phyloP scores from a whole-genome alignment of 2,113 vertebrate species.

The Elanoides forficatus region DNA sequence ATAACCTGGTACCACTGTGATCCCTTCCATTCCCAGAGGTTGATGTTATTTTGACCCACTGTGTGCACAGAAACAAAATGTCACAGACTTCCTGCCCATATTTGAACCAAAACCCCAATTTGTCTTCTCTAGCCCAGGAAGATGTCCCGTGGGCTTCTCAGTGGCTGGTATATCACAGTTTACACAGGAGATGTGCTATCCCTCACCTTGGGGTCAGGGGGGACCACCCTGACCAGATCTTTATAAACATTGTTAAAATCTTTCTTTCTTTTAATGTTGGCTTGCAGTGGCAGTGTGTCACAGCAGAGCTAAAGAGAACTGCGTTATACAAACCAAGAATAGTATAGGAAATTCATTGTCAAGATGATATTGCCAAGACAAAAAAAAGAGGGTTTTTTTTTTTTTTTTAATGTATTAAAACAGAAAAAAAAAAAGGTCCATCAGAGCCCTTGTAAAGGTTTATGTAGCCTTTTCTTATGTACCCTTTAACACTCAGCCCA shows the following conservation, averaged over 20 bases:
- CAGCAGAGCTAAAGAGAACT: not conserved
- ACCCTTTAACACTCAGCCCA: not conserved
- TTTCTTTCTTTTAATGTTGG: not conserved
- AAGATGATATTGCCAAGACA: not conserved
- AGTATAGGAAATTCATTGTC: not conserved
- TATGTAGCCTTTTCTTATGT: not conserved
- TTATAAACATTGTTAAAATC: not conserved
- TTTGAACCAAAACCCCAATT: not conserved
- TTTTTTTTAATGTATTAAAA: not conserved
- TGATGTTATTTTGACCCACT: fast-evolving
- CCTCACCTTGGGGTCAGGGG: not conserved
- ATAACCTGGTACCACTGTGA: not conserved
- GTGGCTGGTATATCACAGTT: not conserved
- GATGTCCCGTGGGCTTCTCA: not conserved
- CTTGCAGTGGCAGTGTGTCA: not conserved
- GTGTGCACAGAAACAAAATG: not conserved
- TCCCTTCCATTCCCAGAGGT: not conserved
- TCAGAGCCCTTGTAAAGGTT: not conserved
- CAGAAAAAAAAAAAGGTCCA: not conserved
- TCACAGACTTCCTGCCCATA: not conserved
- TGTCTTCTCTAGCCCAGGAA: not conserved
- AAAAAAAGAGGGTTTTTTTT: not conserved
- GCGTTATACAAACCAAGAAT: not conserved
- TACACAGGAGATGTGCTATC: fast-evolving
- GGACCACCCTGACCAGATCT: not conserved